phyloP scores from a whole-genome alignment of 2,888 invertebrate species.

The Rhagonycha fulva region DNA sequence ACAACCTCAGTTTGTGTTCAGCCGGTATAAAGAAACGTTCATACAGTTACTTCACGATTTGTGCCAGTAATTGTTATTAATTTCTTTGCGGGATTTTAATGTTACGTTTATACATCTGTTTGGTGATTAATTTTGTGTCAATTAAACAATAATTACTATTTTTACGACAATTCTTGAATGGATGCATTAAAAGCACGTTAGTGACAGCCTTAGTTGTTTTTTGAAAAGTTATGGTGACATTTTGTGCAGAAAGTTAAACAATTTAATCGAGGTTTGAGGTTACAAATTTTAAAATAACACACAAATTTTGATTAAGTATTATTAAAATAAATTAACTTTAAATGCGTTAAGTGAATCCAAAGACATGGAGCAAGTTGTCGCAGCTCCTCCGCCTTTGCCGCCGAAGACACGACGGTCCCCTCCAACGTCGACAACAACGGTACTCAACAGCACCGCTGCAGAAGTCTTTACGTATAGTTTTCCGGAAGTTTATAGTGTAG shows the following conservation, averaged over 20 bases:
- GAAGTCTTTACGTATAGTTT: slow-evolving; percentile 48
- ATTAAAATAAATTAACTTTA: slow-evolving; percentile 3
- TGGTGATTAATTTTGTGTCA: slow-evolving; percentile 7
- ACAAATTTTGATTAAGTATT: background rate
- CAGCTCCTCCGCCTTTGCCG: slow-evolving; percentile 62
- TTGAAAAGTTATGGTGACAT: background rate
- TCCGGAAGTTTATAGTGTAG: slow-evolving; percentile 41
- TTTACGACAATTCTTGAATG: background rate
- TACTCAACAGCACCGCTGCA: slow-evolving; percentile 46
- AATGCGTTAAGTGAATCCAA: slow-evolving; percentile 28
- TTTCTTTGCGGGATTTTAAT: slow-evolving; percentile 14
- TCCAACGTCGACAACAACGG: slow-evolving; percentile 57
- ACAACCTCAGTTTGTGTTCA: slow-evolving; percentile 37
- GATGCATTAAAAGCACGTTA: background rate
- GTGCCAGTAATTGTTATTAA: slow-evolving; percentile 35
- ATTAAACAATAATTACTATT: background rate
- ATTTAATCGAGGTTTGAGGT: background rate
- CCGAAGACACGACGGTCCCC: slow-evolving; percentile 58
- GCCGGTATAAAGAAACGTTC: slow-evolving; percentile 39
- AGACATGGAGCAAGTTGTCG: slow-evolving; percentile 61
- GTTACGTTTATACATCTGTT: slow-evolving; percentile 6
- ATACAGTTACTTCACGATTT: slow-evolving; percentile 39
- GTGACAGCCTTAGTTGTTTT: background rate
- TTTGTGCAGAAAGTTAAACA: background rate
- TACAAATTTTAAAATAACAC: background rate